phyloP scores from a whole-genome alignment of 2,888 invertebrate genomes.

The Thecophora atra region DNA sequence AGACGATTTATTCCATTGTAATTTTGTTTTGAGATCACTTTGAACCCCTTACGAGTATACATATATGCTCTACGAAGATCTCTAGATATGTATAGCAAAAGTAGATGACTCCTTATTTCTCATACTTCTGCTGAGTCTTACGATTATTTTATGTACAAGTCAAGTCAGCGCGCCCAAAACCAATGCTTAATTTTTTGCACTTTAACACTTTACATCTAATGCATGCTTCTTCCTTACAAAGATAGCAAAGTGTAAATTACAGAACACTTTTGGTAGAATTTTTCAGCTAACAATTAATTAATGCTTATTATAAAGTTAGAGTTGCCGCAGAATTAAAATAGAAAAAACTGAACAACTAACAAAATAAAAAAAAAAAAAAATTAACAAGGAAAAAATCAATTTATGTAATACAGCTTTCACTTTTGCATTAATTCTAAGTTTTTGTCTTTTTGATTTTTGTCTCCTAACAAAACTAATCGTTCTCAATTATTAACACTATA shows the following conservation, averaged over 20 bases:
- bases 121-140: too few species aligned
- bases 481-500: conserved; percentile 1
- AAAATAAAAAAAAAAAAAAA: neutral
- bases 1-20: too few species aligned
- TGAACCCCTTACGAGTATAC: too few species aligned
- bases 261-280: neutral
- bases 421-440: neutral
- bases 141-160: neutral
- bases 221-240: conserved; percentile 10
- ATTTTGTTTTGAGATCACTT: too few species aligned
- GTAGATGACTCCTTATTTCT: too few species aligned
- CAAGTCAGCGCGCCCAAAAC: conserved; percentile 42
- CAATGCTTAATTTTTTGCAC: conserved; percentile 28
- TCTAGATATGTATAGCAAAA: too few species aligned
- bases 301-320: neutral
- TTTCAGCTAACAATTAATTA: neutral
- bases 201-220: neutral
- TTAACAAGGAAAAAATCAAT: neutral
- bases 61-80: too few species aligned
- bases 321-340: neutral
- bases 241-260: neutral
- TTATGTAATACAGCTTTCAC: neutral
- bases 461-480: neutral
- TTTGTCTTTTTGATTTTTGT: neutral
- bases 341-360: neutral